These are phyloP conservation scores for Beris morrisii DNA, from an alignment of 2,888 invertebrate species.

Conservation along the genomic window DNA sequence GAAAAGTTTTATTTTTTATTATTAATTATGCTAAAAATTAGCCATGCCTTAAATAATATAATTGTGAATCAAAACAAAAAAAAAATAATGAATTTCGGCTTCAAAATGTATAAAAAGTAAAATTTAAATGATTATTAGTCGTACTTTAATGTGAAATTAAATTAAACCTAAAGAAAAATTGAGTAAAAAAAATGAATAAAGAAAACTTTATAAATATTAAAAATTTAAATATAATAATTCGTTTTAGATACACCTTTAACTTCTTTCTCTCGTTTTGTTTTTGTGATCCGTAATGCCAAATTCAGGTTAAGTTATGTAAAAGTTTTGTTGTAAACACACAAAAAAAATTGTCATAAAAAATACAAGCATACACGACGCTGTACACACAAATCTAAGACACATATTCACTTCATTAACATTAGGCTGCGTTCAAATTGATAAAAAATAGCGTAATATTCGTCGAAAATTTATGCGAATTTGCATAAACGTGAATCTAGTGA, in stretches of 20 bases:
- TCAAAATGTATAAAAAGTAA: slow-evolving; percentile 12
- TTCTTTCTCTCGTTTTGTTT: too few relatives aligned
- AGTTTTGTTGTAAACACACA: too few relatives aligned
- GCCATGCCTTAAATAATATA: slow-evolving; percentile 21
- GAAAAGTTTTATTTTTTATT: slow-evolving; percentile 1
- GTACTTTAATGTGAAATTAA: slow-evolving; percentile 1
- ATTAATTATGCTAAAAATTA: slow-evolving; percentile 19
- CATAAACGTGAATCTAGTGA: too few relatives aligned
- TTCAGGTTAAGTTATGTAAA: too few relatives aligned
- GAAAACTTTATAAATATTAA: slow-evolving; percentile 1
- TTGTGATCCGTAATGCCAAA: too few relatives aligned
- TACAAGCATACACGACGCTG: too few relatives aligned
- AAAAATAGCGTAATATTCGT: too few relatives aligned
- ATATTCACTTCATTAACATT: too few relatives aligned
- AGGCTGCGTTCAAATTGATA: too few relatives aligned
- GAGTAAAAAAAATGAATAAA: slow-evolving; percentile 15
- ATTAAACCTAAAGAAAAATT: background rate
- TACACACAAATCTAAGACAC: too few relatives aligned
- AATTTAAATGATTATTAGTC: background rate
- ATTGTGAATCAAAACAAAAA: slow-evolving; percentile 9
- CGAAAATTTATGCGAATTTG: too few relatives aligned
- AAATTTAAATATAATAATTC: background rate
- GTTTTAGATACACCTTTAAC: slow-evolving; percentile 1
- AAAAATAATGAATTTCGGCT: slow-evolving; percentile 17
- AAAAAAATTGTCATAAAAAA: too few relatives aligned